Conservation (phyloP, 2,888 invertebrate species). For the Conomelus anceps region DNA sequence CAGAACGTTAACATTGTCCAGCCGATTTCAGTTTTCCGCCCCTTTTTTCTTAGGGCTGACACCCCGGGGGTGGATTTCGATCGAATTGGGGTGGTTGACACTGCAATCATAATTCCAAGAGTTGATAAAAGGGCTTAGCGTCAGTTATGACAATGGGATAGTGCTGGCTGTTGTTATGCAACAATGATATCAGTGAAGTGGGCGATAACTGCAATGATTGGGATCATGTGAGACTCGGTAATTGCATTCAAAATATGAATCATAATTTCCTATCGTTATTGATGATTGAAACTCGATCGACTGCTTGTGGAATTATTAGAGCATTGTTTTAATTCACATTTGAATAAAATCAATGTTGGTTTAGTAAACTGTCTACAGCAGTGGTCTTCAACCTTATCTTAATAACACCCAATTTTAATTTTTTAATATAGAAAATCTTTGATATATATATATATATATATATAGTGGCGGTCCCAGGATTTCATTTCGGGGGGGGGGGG, state of each 20-base stretch:
- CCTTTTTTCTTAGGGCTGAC: background rate
- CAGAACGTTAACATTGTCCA: background rate
- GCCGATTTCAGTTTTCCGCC: background rate
- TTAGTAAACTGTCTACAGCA: no score
- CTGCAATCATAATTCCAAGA: background rate
- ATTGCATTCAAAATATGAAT: background rate
- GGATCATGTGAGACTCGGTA: background rate
- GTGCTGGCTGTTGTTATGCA: background rate
- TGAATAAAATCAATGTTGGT: no score
- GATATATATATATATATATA: no score
- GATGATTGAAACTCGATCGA: no score
- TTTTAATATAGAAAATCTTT: no score
- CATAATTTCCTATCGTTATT: background rate
- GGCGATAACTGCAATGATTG: background rate
- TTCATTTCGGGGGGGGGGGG: no score
- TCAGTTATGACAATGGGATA: background rate
- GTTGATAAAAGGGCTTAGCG: background rate
- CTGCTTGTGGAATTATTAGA: no score
- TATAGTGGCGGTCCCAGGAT: no score
- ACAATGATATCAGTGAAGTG: background rate
- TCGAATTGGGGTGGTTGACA: background rate
- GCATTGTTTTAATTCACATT: no score
- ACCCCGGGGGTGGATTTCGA: background rate
- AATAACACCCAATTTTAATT: no score
- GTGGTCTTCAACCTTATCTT: no score